Base-by-base conservation (phyloP, 2,797 vertebrate genomes). In the Pempheris klunzingeri region DNA sequence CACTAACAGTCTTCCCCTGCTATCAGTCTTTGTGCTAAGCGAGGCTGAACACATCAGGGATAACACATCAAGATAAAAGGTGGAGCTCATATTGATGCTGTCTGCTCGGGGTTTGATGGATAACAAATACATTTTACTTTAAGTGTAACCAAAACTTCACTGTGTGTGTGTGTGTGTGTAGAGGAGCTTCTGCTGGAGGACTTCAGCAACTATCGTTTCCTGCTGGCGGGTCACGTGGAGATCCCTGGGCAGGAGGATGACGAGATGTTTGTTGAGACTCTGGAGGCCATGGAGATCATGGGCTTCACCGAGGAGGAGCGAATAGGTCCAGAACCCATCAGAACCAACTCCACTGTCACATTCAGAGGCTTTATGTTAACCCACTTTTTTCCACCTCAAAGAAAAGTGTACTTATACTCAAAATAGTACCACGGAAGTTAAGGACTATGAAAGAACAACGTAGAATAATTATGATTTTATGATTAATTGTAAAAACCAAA, bases 261-360 rank as follows among this genome's bases (percentile, higher is more conserved):
- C 0, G 96, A 97, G 88, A 95, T 99, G 96, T 98, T 98, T 61
- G 92, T 89, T 0, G 98, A 99, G 87, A 99, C 97, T 0, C 72
- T 98, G 91, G 97, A 98, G 88, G 98, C 98, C 87, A 99, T 99
- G 97, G 86, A 9, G 38, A 99, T 99, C 88, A 99, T 99, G 98
- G 97, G 98, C 64, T 97, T 99, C 87, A 96, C 1, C 0, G 96
- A 96, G 2, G 98, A 99, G 10, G 98, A 99, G 75, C 95, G 97
- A 82, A 78, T 74, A 54, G 86, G 98, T 99, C 84, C 50, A 4
- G 7, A 44, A 7, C 2, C 3, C n/a, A 1, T 0, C 24, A n/a
- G 5, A 39, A 34, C 3, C 61, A 7, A 32, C 24, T 26, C 24
- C 24, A 26, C 39, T 11, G 11, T 18, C 39, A 20, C 2, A 26